These are phyloP conservation scores for Chrysochloris asiatica DNA, from an alignment of 2,113 vertebrate genomes.

Conservation along the genomic window DNA sequence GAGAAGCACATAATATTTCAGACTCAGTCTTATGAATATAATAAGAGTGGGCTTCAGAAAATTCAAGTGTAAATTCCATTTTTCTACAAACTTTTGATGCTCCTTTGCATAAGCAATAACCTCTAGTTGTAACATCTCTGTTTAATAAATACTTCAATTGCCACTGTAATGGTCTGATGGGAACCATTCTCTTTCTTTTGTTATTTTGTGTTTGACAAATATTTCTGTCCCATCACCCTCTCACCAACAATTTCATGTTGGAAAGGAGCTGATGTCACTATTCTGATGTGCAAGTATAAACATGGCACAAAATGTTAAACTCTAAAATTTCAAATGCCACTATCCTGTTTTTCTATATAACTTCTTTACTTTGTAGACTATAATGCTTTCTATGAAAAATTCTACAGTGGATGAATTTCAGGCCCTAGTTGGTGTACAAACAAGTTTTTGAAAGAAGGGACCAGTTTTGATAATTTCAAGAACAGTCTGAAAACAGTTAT, in stretches of 20 bases:
- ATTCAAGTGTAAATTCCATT: too few species aligned
- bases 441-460: not conserved
- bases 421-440: not conserved
- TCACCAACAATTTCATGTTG: not conserved
- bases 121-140: not conserved
- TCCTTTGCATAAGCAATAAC: not conserved
- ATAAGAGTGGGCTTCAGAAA: too few species aligned
- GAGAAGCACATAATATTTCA: not conserved
- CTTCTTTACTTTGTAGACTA: not conserved
- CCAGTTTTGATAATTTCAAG: not conserved
- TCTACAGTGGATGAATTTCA: not conserved
- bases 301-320: not conserved
- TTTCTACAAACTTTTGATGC: too few species aligned
- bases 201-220: not conserved
- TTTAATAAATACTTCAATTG: not conserved
- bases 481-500: slow-evolving; percentile 18
- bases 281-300: not conserved
- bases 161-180: fast-evolving
- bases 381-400: not conserved
- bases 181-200: not conserved
- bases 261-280: not conserved
- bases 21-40: not conserved
- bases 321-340: not conserved
- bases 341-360: not conserved
- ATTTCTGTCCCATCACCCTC: not conserved